These are phyloP conservation scores for Loriculus beryllinus DNA, from an alignment of 2,797 vertebrate genomes.

Conservation along the genomic window DNA sequence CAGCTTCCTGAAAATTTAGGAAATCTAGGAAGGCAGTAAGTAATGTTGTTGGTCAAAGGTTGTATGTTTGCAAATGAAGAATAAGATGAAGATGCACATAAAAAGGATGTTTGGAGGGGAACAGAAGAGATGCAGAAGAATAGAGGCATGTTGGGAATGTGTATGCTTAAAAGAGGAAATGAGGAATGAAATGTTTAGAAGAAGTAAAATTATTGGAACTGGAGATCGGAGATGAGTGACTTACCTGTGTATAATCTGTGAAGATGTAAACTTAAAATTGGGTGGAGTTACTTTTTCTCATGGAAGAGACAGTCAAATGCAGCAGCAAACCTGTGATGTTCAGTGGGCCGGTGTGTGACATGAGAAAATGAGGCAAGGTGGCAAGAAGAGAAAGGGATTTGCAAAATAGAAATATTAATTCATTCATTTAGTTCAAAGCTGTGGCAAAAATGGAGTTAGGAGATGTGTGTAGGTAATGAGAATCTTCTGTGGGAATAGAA, in stretches of 20 bases:
- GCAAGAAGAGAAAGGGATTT: background rate
- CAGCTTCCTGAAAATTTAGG: background rate
- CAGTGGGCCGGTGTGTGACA: background rate
- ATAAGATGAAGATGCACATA: background rate
- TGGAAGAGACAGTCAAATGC: background rate
- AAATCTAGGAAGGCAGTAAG: background rate
- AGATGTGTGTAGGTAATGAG: background rate
- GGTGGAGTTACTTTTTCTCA: background rate
- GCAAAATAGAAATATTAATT: background rate
- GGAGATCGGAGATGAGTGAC: background rate
- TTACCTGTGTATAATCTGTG: background rate
- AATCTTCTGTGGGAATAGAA: background rate
- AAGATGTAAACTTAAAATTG: background rate
- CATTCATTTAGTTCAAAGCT: background rate
- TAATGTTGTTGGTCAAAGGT: background rate
- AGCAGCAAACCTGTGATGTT: background rate
- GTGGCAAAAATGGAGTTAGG: background rate
- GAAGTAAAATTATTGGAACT: background rate
- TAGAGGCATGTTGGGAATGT: background rate
- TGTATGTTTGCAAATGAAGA: background rate
- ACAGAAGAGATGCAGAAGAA: background rate
- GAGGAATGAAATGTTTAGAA: background rate
- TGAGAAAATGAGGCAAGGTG: background rate
- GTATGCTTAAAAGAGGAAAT: background rate
- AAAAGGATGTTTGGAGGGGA: background rate